Conservation (phyloP, 2,888 invertebrate species). For the Salpingus planirostris region DNA sequence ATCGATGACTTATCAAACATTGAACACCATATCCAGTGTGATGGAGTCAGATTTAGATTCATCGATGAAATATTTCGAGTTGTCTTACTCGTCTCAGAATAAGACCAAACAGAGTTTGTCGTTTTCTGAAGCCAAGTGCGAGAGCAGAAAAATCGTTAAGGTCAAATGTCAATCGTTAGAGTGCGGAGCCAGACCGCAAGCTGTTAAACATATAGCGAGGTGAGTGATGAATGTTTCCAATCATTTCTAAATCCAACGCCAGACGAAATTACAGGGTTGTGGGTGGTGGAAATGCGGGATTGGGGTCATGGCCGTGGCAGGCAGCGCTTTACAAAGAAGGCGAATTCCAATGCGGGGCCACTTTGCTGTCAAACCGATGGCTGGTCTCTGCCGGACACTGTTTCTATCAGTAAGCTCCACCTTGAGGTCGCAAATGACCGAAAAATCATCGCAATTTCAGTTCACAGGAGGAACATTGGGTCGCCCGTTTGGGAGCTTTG, state of each 20-base stretch:
- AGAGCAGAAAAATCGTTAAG: slow-evolving; percentile 53
- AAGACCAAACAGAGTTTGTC: slow-evolving; percentile 53
- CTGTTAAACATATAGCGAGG: slow-evolving; percentile 59
- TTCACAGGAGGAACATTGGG: slow-evolving; percentile 68
- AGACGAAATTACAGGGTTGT: slow-evolving; percentile 59
- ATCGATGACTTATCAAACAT: slow-evolving; percentile 66
- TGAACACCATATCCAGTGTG: slow-evolving; percentile 20
- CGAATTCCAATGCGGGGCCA: slow-evolving; percentile 76
- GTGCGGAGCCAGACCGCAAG: slow-evolving; percentile 62
- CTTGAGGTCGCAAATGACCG: background rate
- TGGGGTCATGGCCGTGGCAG: slow-evolving; percentile 80
- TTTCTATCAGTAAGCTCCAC: slow-evolving; percentile 60
- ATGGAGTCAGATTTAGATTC: slow-evolving; percentile 12
- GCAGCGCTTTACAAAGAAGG: slow-evolving; percentile 79
- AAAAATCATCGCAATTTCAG: slow-evolving; percentile 36
- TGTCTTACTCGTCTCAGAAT: slow-evolving; percentile 48
- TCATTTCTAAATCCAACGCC: slow-evolving; percentile 1
- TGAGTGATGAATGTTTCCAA: slow-evolving; percentile 30
- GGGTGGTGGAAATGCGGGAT: slow-evolving; percentile 66
- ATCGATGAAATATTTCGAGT: slow-evolving; percentile 47
- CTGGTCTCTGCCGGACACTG: slow-evolving; percentile 74
- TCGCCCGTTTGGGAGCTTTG: slow-evolving; percentile 67
- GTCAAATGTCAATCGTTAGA: slow-evolving; percentile 61
- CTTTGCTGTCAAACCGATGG: slow-evolving; percentile 62
- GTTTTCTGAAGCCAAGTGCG: slow-evolving; percentile 56